Base-by-base conservation (phyloP, 2,888 invertebrate species). In the Parelbella ahira region DNA sequence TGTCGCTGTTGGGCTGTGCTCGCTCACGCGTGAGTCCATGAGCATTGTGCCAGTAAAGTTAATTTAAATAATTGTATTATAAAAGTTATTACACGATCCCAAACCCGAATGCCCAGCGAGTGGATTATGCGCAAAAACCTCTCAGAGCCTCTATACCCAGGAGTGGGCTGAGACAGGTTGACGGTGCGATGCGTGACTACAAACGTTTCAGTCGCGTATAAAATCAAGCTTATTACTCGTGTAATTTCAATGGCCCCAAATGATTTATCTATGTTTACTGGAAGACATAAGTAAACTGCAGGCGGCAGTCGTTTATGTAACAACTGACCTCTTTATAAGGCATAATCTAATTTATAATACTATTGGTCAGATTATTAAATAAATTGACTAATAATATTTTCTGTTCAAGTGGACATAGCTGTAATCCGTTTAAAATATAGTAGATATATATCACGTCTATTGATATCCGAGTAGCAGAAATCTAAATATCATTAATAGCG, bases 1-100 rank as follows among this genome's bases (percentile, higher is more conserved):
- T 60, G 60, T 64, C 59, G 56, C 63, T 66, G 65, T 69, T 67
- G 63, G 56, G 51, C 50, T 51, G 55, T 48, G 60, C 19, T 43
- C 65, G 57, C 56, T 65, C 69, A 66, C 60, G 70, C 64, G 34
- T 18, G 32, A 29, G 37, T 23, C 41, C 41, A 32, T 41, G 19
- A 25, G 20, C 19, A 41, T 25, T 33, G 28, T 21, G 10, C 12
- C n/a, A n/a, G 19, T 20, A 20, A 13, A 20, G 8, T 23, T 21
- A 15, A 23, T 42, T 33, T 42, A 23, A 43, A 36, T 29, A 23
- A 20, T 27, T 8, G 8, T 23, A 10, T 30, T 15, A 25, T 24
- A 24, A 24, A 10, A 5, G 9, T 5, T 3, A 4, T 8, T 23
- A 9, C 9, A 0, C 7, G n/a, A 4, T 27, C 13, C 2, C 15